Percentiles rank a stretch among this genome's conserved stretches.
Conservation (phyloP, 2,797 vertebrate genomes). For the Phoxinus dragarum region DNA sequence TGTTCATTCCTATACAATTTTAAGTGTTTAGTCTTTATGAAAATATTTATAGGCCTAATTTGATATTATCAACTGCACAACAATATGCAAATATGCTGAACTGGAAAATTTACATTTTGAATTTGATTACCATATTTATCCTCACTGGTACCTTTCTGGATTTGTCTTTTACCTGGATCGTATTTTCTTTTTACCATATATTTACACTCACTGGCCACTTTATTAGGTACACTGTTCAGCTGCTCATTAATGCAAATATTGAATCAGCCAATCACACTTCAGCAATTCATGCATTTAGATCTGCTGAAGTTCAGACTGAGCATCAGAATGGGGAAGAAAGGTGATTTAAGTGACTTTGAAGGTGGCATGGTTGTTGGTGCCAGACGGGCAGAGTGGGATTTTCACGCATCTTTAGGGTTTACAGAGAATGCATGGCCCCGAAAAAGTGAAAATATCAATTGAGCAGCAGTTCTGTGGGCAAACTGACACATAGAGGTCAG, state of each 20-base stretch:
- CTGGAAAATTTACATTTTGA: background rate
- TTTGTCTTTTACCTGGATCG: no score
- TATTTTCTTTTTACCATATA: background rate
- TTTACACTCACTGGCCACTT: no score
- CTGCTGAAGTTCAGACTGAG: background rate
- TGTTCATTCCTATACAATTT: background rate
- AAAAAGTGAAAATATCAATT: background rate
- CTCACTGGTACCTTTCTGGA: background rate
- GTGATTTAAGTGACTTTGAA: background rate
- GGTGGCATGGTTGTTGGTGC: background rate
- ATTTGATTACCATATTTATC: background rate
- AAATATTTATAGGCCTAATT: background rate
- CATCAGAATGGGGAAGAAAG: background rate
- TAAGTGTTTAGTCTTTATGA: background rate
- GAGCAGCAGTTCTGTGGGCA: background rate
- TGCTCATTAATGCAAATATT: no score
- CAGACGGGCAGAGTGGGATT: background rate
- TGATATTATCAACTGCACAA: background rate
- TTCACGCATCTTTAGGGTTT: background rate
- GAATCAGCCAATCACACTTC: no score
- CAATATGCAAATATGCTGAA: background rate
- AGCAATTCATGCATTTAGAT: background rate
- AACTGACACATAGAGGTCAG: background rate
- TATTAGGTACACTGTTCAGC: no score
- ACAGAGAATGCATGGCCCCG: background rate